phyloP scores from a whole-genome alignment of 2,113 vertebrate genomes.

The Mellivora capensis region DNA sequence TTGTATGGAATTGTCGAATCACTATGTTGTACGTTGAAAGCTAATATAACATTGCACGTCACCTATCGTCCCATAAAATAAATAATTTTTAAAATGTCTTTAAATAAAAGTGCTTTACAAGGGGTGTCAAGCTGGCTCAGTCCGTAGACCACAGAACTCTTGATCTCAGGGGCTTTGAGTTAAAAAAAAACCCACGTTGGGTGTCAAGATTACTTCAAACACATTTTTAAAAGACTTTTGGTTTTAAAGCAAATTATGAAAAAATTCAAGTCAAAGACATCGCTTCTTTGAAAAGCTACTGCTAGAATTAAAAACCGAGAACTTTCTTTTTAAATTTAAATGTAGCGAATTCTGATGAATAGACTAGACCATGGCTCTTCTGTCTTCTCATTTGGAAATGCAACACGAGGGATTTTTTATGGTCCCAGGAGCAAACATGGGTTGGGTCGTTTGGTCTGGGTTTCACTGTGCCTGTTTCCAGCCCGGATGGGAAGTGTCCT shows the following conservation, averaged over 20 bases:
- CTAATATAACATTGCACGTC: neutral
- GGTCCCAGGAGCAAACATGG: neutral
- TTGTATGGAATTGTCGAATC: neutral
- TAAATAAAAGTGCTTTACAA: neutral
- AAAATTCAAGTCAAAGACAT: neutral
- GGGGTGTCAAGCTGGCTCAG: neutral
- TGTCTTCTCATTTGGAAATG: neutral
- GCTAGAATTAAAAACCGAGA: neutral
- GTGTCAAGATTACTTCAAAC: neutral
- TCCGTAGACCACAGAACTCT: neutral
- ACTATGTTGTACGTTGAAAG: neutral
- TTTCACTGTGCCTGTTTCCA: no score
- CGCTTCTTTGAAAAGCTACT: neutral
- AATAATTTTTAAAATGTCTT: neutral
- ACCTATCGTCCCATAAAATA: neutral
- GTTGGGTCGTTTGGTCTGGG: neutral
- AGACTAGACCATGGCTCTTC: neutral
- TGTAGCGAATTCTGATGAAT: fast-evolving
- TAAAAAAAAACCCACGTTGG: neutral
- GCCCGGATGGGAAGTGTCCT: no score
- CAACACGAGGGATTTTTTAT: neutral
- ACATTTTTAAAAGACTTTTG: neutral
- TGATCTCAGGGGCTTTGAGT: neutral
- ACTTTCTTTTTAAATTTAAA: neutral
- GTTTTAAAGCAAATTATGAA: neutral